phyloP scores from a whole-genome alignment of 2,113 vertebrate species.

The Beaufortia kweichowensis region DNA sequence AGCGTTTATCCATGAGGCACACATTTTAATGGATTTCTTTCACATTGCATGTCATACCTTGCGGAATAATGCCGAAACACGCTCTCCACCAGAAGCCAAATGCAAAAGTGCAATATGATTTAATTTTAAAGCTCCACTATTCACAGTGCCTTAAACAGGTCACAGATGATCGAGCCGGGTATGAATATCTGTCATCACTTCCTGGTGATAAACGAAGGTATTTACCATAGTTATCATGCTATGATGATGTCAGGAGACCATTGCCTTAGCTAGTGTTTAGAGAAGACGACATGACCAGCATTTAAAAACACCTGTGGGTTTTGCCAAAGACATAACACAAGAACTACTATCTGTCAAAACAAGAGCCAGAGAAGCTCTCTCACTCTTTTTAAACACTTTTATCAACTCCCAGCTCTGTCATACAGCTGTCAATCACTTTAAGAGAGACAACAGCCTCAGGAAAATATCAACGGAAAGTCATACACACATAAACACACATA shows the following conservation, averaged over 20 bases:
- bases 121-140: background rate
- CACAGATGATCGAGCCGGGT: background rate
- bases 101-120: background rate
- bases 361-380: conserved; percentile 23
- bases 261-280: background rate
- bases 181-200: background rate
- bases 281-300: conserved; percentile 26
- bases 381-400: conserved; percentile 15
- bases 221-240: background rate
- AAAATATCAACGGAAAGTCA: background rate
- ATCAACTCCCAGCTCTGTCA: conserved; percentile 31
- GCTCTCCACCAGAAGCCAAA: background rate
- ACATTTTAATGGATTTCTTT: conserved; percentile 18
- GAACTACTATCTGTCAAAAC: conserved; percentile 35
- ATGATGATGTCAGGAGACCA: background rate
- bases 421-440: conserved; percentile 22
- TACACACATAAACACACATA: background rate
- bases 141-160: background rate
- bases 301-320: conserved; percentile 37
- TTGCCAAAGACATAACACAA: background rate
- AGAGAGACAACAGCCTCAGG: conserved; percentile 33
- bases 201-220: background rate
- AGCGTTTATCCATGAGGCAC: conserved; percentile 14
- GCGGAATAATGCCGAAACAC: background rate
- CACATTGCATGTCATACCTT: conserved; percentile 1